Conservation (phyloP, 2,797 vertebrate species). For the Clarias platycephalus region DNA sequence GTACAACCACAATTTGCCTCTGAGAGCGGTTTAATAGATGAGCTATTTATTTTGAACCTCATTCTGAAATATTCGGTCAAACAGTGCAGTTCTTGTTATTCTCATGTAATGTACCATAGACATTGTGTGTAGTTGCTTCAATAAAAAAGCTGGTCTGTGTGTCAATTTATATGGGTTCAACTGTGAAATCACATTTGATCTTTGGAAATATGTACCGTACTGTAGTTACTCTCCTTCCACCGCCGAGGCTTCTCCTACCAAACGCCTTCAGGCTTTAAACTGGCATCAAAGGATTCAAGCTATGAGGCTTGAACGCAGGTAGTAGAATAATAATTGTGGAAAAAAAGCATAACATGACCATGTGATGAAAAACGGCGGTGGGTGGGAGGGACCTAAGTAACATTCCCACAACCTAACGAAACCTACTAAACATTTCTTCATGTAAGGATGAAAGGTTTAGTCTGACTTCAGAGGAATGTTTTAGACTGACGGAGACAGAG, state of each 20-base stretch:
- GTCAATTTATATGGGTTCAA: background rate
- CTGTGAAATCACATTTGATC: background rate
- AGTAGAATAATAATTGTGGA: background rate
- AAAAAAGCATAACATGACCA: background rate
- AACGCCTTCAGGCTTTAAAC: background rate
- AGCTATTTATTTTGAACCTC: background rate
- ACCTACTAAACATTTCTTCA: background rate
- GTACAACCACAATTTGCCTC: background rate
- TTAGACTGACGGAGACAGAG: background rate
- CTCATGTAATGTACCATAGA: background rate
- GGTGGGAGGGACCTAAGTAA: too few species aligned
- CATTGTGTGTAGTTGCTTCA: background rate
- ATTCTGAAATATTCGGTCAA: conserved; percentile 7
- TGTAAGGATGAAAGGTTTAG: background rate
- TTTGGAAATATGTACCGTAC: background rate
- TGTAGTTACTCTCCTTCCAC: background rate
- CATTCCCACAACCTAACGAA: background rate
- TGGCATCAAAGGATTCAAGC: background rate
- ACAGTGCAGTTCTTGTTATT: background rate
- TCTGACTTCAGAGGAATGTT: background rate
- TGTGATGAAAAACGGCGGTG: background rate
- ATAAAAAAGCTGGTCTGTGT: background rate
- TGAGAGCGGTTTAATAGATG: background rate
- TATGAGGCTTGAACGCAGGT: background rate
- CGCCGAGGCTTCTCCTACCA: background rate